Conservation (phyloP, 2,888 invertebrate genomes). For the Polydrusus pterygomalis region DNA sequence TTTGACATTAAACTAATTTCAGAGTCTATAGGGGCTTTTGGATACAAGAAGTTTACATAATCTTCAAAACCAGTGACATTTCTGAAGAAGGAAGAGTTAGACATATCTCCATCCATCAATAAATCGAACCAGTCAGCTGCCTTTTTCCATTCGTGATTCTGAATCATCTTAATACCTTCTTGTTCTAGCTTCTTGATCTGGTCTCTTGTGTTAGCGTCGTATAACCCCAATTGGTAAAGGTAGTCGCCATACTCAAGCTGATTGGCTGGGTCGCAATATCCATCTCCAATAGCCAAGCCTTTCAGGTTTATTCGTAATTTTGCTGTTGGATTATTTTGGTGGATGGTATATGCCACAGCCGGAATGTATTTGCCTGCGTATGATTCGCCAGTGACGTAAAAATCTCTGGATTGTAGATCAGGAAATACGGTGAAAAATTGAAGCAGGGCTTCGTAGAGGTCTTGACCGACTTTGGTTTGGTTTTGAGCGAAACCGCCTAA, state of each 20-base stretch:
- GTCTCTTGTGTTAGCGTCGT: conserved; percentile 77
- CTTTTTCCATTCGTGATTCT: conserved; percentile 77
- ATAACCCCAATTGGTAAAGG: conserved; percentile 84
- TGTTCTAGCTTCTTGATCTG: conserved; percentile 73
- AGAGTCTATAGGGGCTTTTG: conserved; percentile 73
- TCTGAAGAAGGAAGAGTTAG: conserved; percentile 77
- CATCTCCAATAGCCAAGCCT: conserved; percentile 85
- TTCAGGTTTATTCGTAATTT: conserved; percentile 81
- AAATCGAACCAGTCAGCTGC: conserved; percentile 84
- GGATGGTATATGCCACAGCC: conserved; percentile 83
- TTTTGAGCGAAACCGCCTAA: conserved; percentile 83
- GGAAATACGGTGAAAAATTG: conserved; percentile 92
- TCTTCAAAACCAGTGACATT: conserved; percentile 85
- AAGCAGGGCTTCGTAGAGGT: conserved; percentile 83
- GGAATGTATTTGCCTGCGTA: conserved; percentile 89
- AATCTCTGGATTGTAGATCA: conserved; percentile 82
- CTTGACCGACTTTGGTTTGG: conserved; percentile 86
- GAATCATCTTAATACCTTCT: conserved; percentile 75
- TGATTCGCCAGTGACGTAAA: conserved; percentile 93
- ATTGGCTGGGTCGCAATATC: conserved; percentile 83
- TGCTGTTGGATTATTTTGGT: conserved; percentile 77
- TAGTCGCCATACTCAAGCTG: conserved; percentile 86
- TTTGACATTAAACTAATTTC: conserved; percentile 75
- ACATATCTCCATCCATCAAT: conserved; percentile 82
- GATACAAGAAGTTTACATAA: conserved; percentile 83